These are phyloP conservation scores for Heptranchias perlo DNA, from an alignment of 2,113 vertebrate genomes.

Conservation along the genomic window DNA sequence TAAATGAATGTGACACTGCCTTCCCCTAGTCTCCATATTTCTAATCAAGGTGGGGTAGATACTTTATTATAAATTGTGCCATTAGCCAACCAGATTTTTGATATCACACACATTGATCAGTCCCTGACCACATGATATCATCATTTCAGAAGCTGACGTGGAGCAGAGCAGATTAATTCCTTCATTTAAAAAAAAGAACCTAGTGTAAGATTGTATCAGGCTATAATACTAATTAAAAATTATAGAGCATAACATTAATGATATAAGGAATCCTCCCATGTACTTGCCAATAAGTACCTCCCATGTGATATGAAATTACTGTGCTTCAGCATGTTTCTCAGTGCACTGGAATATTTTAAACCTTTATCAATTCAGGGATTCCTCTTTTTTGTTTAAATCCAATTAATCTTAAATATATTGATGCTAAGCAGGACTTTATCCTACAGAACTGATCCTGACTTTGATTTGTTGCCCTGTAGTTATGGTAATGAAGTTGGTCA, in stretches of 20 bases:
- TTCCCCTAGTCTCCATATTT: not conserved
- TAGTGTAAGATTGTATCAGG: not conserved
- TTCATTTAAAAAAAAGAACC: not conserved
- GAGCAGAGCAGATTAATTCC: not conserved
- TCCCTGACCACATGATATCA: not conserved
- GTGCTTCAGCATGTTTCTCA: not conserved
- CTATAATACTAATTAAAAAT: constrained; percentile 14
- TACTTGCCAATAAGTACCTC: not conserved
- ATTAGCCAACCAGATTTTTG: not conserved
- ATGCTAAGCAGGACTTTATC: not conserved
- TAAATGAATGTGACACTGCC: not conserved
- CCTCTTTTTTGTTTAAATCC: not conserved
- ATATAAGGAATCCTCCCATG: not conserved
- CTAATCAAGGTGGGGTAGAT: not conserved
- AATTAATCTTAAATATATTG: not conserved
- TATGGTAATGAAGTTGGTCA: not conserved
- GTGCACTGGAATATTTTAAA: constrained; percentile 7
- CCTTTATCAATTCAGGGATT: constrained; percentile 3
- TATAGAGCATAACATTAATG: constrained; percentile 2
- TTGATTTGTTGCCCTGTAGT: not conserved
- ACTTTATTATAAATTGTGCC: not conserved
- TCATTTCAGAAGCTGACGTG: not conserved
- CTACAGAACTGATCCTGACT: not conserved
- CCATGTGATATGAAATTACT: constrained; percentile 13
- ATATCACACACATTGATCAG: not conserved